A percentile compares a stretch with the other conserved stretches of the same genome.
Conservation (phyloP, 2,113 vertebrate genomes). For the Gambusia affinis region DNA sequence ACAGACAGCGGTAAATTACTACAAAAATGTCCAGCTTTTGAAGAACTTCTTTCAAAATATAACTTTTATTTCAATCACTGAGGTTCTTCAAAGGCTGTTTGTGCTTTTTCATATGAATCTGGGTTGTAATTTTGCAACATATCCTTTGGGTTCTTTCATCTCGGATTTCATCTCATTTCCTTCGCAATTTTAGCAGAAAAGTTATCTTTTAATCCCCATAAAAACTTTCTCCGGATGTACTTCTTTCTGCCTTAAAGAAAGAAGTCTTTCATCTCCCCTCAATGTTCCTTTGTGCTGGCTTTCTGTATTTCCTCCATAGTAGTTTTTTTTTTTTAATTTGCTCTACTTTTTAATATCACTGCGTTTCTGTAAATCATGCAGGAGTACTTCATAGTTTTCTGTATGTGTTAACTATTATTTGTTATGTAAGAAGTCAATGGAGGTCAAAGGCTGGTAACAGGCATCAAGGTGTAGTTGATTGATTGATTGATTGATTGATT, state of each 20-base stretch:
- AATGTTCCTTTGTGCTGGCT: conserved; percentile 6
- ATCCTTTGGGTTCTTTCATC: conserved; percentile 35
- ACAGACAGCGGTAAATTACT: background rate
- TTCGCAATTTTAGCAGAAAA: conserved; percentile 11
- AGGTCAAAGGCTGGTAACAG: background rate
- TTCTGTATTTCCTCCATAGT: conserved; percentile 43
- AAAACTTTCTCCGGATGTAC: conserved; percentile 41
- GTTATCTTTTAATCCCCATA: conserved; percentile 31
- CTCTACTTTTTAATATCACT: conserved; percentile 4
- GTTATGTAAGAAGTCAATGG: background rate
- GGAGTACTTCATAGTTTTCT: conserved; percentile 3
- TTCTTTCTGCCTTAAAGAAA: conserved; percentile 27
- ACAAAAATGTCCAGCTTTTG: background rate
- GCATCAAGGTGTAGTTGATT: background rate
- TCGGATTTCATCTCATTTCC: conserved; percentile 7
- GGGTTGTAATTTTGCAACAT: conserved; percentile 3
- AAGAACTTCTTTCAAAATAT: background rate
- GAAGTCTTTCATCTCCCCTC: conserved; percentile 28
- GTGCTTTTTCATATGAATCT: conserved; percentile 1
- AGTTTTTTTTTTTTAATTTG: conserved; percentile 2
- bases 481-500: background rate
- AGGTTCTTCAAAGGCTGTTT: conserved; percentile 10
- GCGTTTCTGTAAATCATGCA: conserved; percentile 3
- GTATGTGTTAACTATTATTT: background rate
- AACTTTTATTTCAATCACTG: background rate